phyloP scores from a whole-genome alignment of 1,140 invertebrate species.

The Saxidomus purpurata region DNA sequence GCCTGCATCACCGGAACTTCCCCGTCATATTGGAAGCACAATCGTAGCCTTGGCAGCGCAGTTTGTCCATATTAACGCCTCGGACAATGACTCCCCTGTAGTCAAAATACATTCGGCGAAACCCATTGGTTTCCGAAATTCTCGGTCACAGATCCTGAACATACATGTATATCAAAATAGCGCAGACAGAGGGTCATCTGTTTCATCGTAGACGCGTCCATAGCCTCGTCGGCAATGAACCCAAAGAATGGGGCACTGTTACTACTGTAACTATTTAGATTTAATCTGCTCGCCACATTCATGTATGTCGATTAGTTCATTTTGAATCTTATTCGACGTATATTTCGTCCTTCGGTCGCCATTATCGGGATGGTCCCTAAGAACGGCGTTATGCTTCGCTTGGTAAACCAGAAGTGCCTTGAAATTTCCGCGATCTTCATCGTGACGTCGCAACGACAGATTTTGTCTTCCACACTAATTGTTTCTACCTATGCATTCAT shows the following conservation, averaged over 20 bases:
- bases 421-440: constrained; percentile 41
- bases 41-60: too few species aligned
- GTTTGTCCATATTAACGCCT: constrained; percentile 1
- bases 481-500: too few species aligned
- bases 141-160: constrained; percentile 42
- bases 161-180: constrained; percentile 30
- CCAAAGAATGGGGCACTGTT: neutral
- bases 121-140: too few species aligned
- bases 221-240: constrained; percentile 51
- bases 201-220: constrained; percentile 28
- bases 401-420: constrained; percentile 8
- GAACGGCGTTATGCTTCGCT: neutral
- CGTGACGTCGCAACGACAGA: constrained; percentile 42
- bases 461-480: constrained; percentile 60
- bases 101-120: too few species aligned
- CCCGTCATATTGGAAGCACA: constrained; percentile 51
- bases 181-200: constrained; percentile 52
- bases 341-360: neutral
- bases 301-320: constrained; percentile 5
- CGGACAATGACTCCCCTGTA: too few species aligned
- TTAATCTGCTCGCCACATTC: neutral
- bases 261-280: neutral
- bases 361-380: neutral
- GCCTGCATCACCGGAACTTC: constrained; percentile 32
- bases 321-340: constrained; percentile 16